A percentile compares a stretch with the other conserved stretches of the same genome.
phyloP scores from a whole-genome alignment of 1,140 invertebrate species.

The Papilio machaon region DNA sequence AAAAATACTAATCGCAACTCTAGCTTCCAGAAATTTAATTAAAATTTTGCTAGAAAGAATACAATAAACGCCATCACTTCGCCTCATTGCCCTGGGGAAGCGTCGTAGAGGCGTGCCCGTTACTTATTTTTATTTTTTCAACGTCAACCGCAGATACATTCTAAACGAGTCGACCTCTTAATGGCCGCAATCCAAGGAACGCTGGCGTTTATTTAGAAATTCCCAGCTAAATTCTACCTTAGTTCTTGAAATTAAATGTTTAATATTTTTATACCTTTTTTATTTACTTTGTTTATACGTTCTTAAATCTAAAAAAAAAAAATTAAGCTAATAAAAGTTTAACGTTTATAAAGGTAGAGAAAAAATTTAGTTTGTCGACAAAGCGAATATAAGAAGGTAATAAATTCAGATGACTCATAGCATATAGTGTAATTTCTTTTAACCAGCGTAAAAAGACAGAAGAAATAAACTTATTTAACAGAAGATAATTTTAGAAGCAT shows the following conservation, averaged over 20 bases:
- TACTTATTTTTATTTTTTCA: conserved; percentile 11
- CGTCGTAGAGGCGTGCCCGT: neutral
- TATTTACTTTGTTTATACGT: neutral
- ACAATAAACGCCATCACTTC: neutral
- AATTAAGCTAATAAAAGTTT: too few relatives aligned
- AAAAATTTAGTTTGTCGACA: neutral
- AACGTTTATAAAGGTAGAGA: neutral
- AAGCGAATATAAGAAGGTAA: too few relatives aligned
- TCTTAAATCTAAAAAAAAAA: neutral
- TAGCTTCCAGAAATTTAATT: neutral
- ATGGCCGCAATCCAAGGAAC: conserved; percentile 16
- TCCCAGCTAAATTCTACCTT: neutral
- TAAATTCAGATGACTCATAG: too few relatives aligned
- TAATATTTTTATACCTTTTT: neutral
- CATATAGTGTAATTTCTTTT: too few relatives aligned
- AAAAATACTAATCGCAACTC: neutral
- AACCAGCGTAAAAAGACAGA: too few relatives aligned
- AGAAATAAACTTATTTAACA: too few relatives aligned
- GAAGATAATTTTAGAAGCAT: neutral
- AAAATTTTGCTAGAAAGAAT: neutral
- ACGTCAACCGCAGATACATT: conserved; percentile 20
- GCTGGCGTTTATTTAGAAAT: neutral
- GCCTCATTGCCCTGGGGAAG: neutral
- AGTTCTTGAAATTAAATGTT: neutral
- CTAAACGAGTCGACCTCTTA: neutral